Conservation (phyloP, 2,113 vertebrate species). For the Leptobrachium ailaonicum region DNA sequence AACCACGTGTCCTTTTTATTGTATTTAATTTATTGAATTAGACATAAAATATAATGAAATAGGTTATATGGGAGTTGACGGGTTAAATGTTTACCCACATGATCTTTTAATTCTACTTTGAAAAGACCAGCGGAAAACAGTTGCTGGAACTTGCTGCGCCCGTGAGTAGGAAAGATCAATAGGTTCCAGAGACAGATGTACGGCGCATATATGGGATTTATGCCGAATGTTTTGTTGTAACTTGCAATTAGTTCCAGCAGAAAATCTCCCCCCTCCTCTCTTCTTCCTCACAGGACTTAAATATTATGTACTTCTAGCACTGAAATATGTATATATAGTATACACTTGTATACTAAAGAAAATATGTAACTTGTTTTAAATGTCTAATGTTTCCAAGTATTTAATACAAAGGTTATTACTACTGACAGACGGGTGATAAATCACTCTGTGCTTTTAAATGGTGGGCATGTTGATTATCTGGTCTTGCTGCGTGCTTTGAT, state of each 20-base stretch:
- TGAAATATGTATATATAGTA: constrained; percentile 6
- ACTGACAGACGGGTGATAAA: constrained; percentile 61
- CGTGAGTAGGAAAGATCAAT: neutral
- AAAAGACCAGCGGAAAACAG: neutral
- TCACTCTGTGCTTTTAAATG: constrained; percentile 58
- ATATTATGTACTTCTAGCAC: neutral
- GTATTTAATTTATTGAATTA: too few relatives aligned
- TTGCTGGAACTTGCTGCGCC: neutral
- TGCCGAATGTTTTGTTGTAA: constrained; percentile 1
- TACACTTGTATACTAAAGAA: neutral
- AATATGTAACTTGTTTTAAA: constrained; percentile 25
- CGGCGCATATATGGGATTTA: neutral
- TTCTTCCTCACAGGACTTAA: neutral
- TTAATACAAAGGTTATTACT: constrained; percentile 58
- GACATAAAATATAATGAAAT: too few relatives aligned
- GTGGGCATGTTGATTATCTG: constrained; percentile 69
- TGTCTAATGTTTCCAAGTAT: constrained; percentile 54
- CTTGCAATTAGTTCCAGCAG: neutral
- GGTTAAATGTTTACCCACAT: too few relatives aligned
- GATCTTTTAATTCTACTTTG: too few relatives aligned
- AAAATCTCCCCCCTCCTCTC: too few relatives aligned
- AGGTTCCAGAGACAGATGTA: neutral
- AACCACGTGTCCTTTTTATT: too few relatives aligned
- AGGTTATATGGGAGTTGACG: too few relatives aligned
- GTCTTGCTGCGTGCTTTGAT: constrained; percentile 79